Percentiles rank a stretch among this genome's conserved stretches.
phyloP scores from a whole-genome alignment of 2,797 vertebrate species.

The Emydoidea blandingii region DNA sequence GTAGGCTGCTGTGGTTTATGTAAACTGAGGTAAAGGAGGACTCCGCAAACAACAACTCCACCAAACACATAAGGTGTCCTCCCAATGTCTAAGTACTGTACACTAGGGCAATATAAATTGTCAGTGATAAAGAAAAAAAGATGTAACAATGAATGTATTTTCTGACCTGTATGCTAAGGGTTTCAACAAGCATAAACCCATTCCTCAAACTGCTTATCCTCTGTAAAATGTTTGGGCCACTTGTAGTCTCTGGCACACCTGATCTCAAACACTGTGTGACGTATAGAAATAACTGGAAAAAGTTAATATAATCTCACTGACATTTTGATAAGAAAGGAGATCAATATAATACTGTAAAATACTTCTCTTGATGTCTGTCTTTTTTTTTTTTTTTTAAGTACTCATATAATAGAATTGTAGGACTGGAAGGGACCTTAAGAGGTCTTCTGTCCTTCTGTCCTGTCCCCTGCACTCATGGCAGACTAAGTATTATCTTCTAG shows the following conservation, averaged over 20 bases:
- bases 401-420: not conserved
- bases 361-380: not conserved
- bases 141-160: not conserved
- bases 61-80: conserved; percentile 19
- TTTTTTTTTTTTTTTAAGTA: not conserved
- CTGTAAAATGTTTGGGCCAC: not conserved
- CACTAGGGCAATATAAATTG: not conserved
- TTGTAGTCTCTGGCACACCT: not conserved
- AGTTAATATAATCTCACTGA: not conserved
- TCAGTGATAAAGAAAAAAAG: not conserved
- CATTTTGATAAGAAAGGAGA: not conserved
- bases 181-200: not conserved
- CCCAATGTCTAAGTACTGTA: not conserved
- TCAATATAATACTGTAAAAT: not conserved
- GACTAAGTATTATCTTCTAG: too few species aligned
- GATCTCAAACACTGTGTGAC: not conserved
- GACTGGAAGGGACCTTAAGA: too few species aligned
- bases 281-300: not conserved
- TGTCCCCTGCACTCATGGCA: too few species aligned
- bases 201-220: not conserved
- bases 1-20: not conserved
- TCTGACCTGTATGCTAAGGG: not conserved
- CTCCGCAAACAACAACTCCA: not conserved
- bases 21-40: not conserved
- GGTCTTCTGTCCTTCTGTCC: too few species aligned